Evolutionary conservation across 2,113 vertebrate genomes (phyloP), one percentile per base, ranked within the genome.

Genomic region (zebrafish (Danio rerio)): DNA sequence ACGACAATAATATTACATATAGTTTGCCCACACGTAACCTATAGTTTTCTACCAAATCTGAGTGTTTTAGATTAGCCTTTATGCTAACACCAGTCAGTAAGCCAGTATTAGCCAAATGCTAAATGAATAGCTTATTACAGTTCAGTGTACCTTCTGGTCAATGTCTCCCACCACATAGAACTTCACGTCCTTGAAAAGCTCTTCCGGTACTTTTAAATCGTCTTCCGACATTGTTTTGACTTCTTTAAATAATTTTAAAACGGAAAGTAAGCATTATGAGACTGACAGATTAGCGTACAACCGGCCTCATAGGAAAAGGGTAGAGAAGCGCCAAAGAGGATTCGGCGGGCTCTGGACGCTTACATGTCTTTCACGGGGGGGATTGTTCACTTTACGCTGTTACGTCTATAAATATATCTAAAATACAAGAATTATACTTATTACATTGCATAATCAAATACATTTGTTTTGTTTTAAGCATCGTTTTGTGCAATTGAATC

Each of bases 121-220:
- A 69, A 42, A 83, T 82, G 90, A 86, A 80, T 68, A 74, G 65
- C 82, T 83, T 53, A 21, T 6, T 21, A 78, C 78, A 47, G 49
- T 56, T 63, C 31, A 47, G 55, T 90, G 91, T 93, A 98, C 97
- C 97, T 97, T 94, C 80, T 95, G 95, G 83, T 98, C 97, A 90
- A 98, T 94, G 90, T 99, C 97, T 85, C 97, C 97, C 84, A 98
- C 97, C 87, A 95, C 94, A 93, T 97, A 99, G 91, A 96, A 99
- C 93, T 99, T 99, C 88, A 99, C 96, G 85, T 98, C 96, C 92
- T 96, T 96, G 86, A 99, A 99, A 90, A 99, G 95, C 76, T 97
- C 96, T 12, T 95, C 94, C 13, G 95, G 94, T 80, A 95, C 95
- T 89, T 92, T 93, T 68, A 91, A 89, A 47, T 94, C 94, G 87